phyloP scores from a whole-genome alignment of 2,797 vertebrate species.

The Crenuchus spilurus region DNA sequence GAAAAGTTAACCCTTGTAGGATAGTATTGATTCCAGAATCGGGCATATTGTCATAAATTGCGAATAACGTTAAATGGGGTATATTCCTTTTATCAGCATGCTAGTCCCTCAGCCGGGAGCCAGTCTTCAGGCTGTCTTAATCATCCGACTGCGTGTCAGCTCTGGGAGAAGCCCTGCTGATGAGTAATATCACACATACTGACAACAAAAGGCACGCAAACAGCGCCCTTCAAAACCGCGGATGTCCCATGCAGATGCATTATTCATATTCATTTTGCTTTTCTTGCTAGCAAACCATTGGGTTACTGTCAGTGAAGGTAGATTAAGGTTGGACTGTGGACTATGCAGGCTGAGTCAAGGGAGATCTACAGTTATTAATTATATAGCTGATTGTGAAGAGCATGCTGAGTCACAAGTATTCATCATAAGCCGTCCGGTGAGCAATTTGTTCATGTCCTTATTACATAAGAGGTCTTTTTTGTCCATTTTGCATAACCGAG shows the following conservation, averaged over 20 bases:
- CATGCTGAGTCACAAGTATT: background rate
- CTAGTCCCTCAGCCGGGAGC: background rate
- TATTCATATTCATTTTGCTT: constrained; percentile 3
- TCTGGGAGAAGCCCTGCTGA: constrained; percentile 30
- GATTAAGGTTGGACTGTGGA: too few relatives aligned
- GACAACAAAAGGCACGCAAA: constrained; percentile 28
- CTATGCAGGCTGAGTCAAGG: background rate
- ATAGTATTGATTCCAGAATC: constrained; percentile 13
- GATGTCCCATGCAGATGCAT: constrained; percentile 13
- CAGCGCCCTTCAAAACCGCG: constrained; percentile 1
- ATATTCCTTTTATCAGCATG: constrained; percentile 51
- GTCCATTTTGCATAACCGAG: background rate
- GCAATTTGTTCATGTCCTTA: too few relatives aligned
- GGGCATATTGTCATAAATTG: constrained; percentile 47
- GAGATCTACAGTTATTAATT: background rate
- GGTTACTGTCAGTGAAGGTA: background rate
- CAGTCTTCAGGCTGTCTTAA: constrained; percentile 22
- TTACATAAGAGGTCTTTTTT: background rate
- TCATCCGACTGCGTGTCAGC: background rate
- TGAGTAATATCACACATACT: constrained; percentile 27
- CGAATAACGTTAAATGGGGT: constrained; percentile 44
- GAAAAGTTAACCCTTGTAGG: constrained; percentile 11
- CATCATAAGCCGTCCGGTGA: background rate
- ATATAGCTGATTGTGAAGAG: background rate
- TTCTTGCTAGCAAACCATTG: background rate